Evolutionary conservation across 2,888 invertebrate species (phyloP), one percentile per base, ranked within the genome.

Genomic region (Andrena trimmerana): DNA sequence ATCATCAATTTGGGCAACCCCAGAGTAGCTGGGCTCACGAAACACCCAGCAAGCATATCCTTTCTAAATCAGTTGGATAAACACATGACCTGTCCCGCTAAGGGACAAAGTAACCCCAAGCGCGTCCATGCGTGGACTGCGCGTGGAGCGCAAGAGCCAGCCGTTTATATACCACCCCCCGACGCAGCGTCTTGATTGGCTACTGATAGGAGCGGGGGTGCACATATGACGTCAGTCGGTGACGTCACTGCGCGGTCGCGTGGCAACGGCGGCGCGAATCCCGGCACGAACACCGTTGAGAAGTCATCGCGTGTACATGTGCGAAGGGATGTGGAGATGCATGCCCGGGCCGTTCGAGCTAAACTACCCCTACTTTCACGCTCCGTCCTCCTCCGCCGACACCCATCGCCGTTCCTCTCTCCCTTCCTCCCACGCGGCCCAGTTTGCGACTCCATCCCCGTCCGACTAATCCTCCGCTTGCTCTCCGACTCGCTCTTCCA

Each of bases 201-300:
- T 68, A 67, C 16, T 6, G 16, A 3, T 20, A 42, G 7, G 72
- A 65, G 80, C 62, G 84, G 88, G 42, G 85, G 62, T 54, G 60
- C 73, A 83, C 67, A 65, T 42, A 77, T 92, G 92, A 92, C 92
- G 91, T 92, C 91, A 91, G 71, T 59, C 59, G 33, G 52, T 86
- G 90, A 89, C 89, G 90, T 90, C 89, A 90, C 84, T 71, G 68
- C 68, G 80, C 79, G 80, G 91, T 92, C 68, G 90, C 92, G 86
- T 87, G 85, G 90, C 91, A 88, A 92, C 92, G 87, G 79, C 74
- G 86, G 86, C 85, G 90, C 91, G 91, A 91, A 91, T 91, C 91
- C 92, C 90, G 84, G 90, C 84, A 89, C 91, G 88, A 68, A 81
- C 81, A 87, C 88, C 68, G 74, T 72, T 73, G 84, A 71, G 78